Evolutionary conservation across 1,140 invertebrate genomes (phyloP).

Genomic region (Trypoxylus dichotomus): DNA sequence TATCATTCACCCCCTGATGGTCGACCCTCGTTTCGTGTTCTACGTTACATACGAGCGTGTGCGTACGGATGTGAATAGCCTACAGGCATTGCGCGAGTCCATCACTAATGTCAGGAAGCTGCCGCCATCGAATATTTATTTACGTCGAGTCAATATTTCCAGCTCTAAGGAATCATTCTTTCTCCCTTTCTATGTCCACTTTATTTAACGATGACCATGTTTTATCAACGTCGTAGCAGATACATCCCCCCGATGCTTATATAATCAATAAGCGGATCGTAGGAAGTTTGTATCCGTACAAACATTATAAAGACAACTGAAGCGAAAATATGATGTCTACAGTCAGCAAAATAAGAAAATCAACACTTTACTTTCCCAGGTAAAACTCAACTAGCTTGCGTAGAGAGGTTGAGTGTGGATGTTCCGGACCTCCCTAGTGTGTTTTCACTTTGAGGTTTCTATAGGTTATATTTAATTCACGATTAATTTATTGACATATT

Average conservation of each 20-base stretch:
- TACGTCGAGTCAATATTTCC: slow-evolving; percentile 30
- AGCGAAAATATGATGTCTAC: no score
- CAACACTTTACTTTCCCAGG: no score
- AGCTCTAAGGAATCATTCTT: background rate
- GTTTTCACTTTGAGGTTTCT: no score
- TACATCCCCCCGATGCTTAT: background rate
- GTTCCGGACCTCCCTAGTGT: no score
- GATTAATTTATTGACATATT: no score
- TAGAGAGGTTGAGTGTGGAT: no score
- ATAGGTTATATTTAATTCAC: no score
- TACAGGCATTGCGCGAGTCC: slow-evolving; percentile 28
- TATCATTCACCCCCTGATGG: slow-evolving; percentile 36
- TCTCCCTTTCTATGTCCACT: background rate
- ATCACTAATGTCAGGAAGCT: slow-evolving; percentile 27
- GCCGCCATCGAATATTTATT: slow-evolving; percentile 29
- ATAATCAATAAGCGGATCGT: background rate
- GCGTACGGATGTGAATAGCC: slow-evolving; percentile 13
- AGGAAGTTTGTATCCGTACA: no score
- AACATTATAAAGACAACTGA: no score
- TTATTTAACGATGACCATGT: background rate
- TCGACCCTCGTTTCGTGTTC: background rate
- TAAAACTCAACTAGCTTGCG: no score
- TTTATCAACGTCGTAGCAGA: background rate
- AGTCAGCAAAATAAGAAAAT: no score
- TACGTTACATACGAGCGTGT: slow-evolving; percentile 10